Evolutionary conservation across 2,113 vertebrate genomes (phyloP).

Genomic region (Alaudala cheleensis): DNA sequence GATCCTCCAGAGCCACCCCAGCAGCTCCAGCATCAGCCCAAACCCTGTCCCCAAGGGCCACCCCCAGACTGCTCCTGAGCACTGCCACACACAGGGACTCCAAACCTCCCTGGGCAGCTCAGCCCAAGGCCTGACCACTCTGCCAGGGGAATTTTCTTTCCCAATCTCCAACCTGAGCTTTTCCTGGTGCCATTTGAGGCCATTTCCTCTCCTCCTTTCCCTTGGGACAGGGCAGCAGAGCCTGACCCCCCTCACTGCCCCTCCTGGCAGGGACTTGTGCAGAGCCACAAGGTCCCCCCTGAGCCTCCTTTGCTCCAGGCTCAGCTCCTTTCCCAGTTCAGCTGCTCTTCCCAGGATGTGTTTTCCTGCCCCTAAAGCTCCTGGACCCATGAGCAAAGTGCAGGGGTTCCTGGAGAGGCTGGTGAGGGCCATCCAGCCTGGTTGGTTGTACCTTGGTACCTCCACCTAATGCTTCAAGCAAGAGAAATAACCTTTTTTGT

Average conservation of each 20-base stretch:
- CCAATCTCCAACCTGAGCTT: accelerated
- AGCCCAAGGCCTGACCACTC: not conserved
- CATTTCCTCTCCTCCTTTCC: not conserved
- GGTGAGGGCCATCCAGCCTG: not conserved
- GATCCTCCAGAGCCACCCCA: accelerated
- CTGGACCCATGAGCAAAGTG: accelerated
- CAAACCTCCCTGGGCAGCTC: not conserved
- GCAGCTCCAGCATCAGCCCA: not conserved
- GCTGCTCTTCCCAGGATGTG: not conserved
- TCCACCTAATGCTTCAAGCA: not conserved
- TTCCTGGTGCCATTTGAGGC: accelerated
- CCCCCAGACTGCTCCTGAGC: not conserved
- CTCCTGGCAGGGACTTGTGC: not conserved
- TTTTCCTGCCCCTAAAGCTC: not conserved
- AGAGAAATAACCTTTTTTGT: not conserved
- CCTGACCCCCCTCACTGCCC: not conserved
- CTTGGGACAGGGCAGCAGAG: too few relatives aligned
- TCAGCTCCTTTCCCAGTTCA: not conserved
- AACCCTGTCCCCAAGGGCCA: not conserved
- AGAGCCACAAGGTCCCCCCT: not conserved
- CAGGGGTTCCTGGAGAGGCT: not conserved
- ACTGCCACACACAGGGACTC: not conserved
- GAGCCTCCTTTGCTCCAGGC: not conserved
- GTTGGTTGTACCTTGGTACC: not conserved
- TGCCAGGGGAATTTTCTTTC: accelerated